Evolutionary conservation across 2,113 vertebrate species (phyloP).

Genomic region (Regulus satrapa): DNA sequence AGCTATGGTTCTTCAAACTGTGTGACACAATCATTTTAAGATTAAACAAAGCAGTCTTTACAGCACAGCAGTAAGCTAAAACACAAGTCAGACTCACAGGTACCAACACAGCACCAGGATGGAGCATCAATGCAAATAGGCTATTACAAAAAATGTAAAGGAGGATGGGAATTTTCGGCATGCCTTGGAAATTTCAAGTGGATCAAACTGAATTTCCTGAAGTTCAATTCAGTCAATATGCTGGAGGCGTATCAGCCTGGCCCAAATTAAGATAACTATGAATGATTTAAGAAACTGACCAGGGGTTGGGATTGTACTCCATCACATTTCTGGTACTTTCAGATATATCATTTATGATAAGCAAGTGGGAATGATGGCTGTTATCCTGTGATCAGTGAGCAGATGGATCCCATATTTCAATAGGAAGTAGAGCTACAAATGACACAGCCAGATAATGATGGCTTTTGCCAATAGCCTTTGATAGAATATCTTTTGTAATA

Average conservation of each 20-base stretch:
- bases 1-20: neutral
- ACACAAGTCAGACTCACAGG: neutral
- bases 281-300: neutral
- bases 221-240: neutral
- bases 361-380: neutral
- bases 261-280: neutral
- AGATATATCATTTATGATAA: slow-evolving; percentile 14
- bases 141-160: neutral
- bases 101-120: neutral
- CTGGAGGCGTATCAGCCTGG: neutral
- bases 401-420: slow-evolving; percentile 56
- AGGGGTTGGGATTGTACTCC: neutral
- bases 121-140: neutral
- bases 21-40: neutral
- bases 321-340: slow-evolving; percentile 14
- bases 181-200: neutral
- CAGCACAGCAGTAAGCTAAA: neutral
- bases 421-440: slow-evolving; percentile 31
- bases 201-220: neutral
- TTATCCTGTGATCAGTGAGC: slow-evolving; percentile 5
- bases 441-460: slow-evolving; percentile 18
- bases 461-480: slow-evolving; percentile 31
- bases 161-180: neutral
- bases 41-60: neutral
- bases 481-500: slow-evolving; percentile 22